Conservation (phyloP, 2,797 vertebrate species). For the Spheniscus humboldti region DNA sequence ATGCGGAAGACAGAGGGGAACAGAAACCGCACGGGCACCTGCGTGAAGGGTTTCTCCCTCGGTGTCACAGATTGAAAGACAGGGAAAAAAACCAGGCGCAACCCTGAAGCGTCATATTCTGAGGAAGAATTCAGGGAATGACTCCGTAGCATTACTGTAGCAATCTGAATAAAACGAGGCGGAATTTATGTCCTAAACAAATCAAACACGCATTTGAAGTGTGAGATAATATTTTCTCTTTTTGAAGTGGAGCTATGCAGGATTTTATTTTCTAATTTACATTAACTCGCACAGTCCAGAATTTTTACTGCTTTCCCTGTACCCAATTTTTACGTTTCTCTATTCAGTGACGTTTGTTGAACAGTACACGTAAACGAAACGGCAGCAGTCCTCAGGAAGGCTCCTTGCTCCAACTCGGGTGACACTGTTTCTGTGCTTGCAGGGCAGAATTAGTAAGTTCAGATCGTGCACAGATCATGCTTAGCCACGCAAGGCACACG, state of each 20-base stretch:
- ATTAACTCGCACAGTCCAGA: background rate
- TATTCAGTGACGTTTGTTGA: background rate
- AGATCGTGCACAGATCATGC: background rate
- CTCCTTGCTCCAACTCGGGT: background rate
- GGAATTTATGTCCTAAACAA: background rate
- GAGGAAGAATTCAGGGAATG: background rate
- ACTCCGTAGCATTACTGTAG: background rate
- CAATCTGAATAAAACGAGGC: background rate
- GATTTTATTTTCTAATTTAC: background rate
- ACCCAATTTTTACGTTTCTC: background rate
- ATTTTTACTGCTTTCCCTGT: background rate
- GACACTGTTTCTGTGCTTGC: background rate
- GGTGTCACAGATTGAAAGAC: background rate
- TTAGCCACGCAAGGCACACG: accelerated
- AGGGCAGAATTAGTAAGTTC: accelerated
- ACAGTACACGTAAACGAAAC: background rate
- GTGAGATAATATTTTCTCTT: background rate
- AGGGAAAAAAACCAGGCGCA: background rate
- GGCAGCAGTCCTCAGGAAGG: background rate
- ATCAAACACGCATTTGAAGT: background rate
- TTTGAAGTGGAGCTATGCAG: background rate
- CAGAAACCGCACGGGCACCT: background rate
- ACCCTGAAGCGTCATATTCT: background rate
- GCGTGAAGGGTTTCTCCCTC: background rate
- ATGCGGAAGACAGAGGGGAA: background rate